Evolutionary conservation across 2,113 vertebrate genomes (phyloP).

Genomic region (Craseonycteris thonglongyai): DNA sequence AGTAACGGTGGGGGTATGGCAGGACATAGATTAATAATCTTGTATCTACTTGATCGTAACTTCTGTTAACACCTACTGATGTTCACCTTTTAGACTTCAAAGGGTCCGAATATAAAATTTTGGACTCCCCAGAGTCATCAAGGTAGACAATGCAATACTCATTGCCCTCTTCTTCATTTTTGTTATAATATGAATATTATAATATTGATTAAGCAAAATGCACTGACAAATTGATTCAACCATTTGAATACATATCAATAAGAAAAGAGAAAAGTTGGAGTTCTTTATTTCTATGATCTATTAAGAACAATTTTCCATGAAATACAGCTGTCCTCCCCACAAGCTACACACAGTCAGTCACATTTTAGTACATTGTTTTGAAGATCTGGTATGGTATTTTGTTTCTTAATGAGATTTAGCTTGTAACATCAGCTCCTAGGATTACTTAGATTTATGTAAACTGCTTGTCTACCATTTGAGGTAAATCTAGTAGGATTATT

Average conservation of each 20-base stretch:
- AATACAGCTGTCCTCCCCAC: neutral
- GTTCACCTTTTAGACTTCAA: neutral
- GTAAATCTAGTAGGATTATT: neutral
- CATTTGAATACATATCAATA: neutral
- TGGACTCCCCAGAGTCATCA: neutral
- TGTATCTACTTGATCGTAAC: neutral
- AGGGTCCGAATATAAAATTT: neutral
- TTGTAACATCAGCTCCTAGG: neutral
- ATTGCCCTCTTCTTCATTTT: neutral
- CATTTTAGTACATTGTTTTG: neutral
- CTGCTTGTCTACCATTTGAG: neutral
- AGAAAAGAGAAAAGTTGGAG: neutral
- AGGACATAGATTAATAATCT: neutral
- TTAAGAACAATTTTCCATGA: neutral
- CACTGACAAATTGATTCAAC: neutral
- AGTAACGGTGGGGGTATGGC: neutral
- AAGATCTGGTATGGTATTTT: neutral
- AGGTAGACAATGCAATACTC: neutral
- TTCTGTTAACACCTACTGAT: neutral
- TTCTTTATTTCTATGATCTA: neutral
- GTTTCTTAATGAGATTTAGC: neutral
- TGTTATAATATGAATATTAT: neutral
- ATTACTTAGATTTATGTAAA: neutral
- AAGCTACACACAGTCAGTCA: neutral
- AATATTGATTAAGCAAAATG: neutral